Evolutionary conservation across 2,888 invertebrate species (phyloP), one percentile per base, ranked within the genome.

Genomic region (Diarsia mendica): DNA sequence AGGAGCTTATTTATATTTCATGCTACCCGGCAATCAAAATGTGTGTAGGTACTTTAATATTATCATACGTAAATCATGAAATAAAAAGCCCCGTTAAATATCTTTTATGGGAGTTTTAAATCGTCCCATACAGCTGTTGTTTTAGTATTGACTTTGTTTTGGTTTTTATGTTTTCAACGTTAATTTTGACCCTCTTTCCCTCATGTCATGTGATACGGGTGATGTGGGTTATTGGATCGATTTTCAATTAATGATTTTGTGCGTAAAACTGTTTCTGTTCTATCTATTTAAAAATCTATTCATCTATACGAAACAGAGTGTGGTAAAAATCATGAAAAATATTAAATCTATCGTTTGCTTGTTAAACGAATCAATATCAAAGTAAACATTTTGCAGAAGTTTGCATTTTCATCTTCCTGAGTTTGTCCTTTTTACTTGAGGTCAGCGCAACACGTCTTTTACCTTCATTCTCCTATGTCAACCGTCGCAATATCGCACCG

Each of bases 171-270:
- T 58, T 48, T 60, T 61, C n/a, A 23, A 11, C 20, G n/a, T 75
- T 67, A 61, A 82, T 78, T 70, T 67, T 68, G 67, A 68, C 74
- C 58, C n/a, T 71, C 48, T 68, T 71, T 58, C 39, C 28, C 58
- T 53, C 44, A 72, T 5, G 67, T 64, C 67, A 63, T 63, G 67
- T 67, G 60, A 82, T 79, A 68, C 61, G 71, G 79, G 79, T 33
- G 58, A 58, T 75, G 71, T 67, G 55, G 65, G 67, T 67, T 63
- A 39, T 51, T 66, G 20, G 18, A 67, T 78, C 49, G 13, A 79
- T 78, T 67, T 20, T 0, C 15, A 49, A 63, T 79, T 44, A 28
- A 53, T 2, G 0, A 72, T 66, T 66, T 72, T 33, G 8, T 9
- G 39, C 13, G 23, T 65, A 15, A 68, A 80, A 39, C 33, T 6